A percentile compares a stretch with the other conserved stretches of the same genome.
phyloP scores from a whole-genome alignment of 2,113 vertebrate species.

The Tylochromis polylepis region DNA sequence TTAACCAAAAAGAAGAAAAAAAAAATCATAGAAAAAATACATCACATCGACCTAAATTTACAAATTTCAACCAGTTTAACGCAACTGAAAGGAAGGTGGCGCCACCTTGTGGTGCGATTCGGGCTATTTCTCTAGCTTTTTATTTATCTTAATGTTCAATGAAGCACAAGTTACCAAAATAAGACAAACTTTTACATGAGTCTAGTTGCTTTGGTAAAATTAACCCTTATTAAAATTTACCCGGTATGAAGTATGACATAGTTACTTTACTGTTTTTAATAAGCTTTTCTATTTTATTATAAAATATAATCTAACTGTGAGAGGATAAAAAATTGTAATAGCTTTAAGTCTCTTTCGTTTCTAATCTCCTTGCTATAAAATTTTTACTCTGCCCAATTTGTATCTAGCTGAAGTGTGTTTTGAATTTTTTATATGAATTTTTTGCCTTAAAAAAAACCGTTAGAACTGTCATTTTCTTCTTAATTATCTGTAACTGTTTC shows the following conservation, averaged over 20 bases:
- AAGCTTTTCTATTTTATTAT: background rate
- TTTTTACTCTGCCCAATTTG: background rate
- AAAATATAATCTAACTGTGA: background rate
- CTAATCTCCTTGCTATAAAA: fast-evolving
- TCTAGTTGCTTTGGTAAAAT: background rate
- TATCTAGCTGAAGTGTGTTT: background rate
- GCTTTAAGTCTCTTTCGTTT: background rate
- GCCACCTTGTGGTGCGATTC: background rate
- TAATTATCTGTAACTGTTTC: background rate
- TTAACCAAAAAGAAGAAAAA: too few species aligned
- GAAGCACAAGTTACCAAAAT: background rate
- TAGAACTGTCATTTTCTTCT: background rate
- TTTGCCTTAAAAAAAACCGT: background rate
- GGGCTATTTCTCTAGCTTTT: too few species aligned
- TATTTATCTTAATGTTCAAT: background rate
- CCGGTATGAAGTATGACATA: background rate
- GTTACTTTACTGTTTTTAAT: background rate
- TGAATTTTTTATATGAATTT: background rate
- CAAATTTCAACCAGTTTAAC: background rate
- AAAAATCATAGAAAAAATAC: background rate
- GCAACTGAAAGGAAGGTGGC: background rate
- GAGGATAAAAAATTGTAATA: background rate
- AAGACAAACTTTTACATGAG: background rate
- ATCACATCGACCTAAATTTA: background rate
- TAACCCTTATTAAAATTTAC: too few species aligned